These are phyloP conservation scores for Rhinopomastus cyanomelas DNA, from an alignment of 2,113 vertebrate species.

Conservation along the genomic window DNA sequence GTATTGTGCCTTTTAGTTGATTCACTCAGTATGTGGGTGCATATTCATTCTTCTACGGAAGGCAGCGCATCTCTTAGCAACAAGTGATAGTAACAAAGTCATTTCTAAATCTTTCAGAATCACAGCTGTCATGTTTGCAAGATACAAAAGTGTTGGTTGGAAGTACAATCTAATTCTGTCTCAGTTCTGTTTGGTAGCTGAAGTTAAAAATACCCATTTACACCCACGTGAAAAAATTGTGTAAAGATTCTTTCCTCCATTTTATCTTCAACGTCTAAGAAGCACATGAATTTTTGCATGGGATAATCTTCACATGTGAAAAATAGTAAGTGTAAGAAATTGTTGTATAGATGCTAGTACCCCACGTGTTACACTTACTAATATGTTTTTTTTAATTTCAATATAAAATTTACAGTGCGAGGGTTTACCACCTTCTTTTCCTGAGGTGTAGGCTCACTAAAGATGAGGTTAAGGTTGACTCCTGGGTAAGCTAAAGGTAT, in stretches of 20 bases:
- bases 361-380: accelerated
- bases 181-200: conserved; percentile 54
- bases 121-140: conserved; percentile 51
- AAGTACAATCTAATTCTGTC: conserved; percentile 57
- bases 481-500: conserved; percentile 10
- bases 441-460: background rate
- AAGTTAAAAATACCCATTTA: conserved; percentile 66
- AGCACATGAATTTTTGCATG: conserved; percentile 1
- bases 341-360: background rate
- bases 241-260: conserved; percentile 11
- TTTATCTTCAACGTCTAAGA: conserved; percentile 12
- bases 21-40: background rate
- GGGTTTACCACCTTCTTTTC: background rate
- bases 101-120: conserved; percentile 36
- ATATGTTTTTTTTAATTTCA: background rate
- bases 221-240: conserved; percentile 36
- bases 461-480: background rate
- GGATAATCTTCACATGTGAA: background rate
- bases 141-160: conserved; percentile 42
- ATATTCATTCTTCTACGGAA: conserved; percentile 25
- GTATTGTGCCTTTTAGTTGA: background rate
- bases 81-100: conserved; percentile 56
- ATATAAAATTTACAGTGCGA: background rate
- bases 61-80: conserved; percentile 61
- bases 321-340: background rate